Base-by-base conservation (phyloP, 2,797 vertebrate species). In the Argentina silus region DNA sequence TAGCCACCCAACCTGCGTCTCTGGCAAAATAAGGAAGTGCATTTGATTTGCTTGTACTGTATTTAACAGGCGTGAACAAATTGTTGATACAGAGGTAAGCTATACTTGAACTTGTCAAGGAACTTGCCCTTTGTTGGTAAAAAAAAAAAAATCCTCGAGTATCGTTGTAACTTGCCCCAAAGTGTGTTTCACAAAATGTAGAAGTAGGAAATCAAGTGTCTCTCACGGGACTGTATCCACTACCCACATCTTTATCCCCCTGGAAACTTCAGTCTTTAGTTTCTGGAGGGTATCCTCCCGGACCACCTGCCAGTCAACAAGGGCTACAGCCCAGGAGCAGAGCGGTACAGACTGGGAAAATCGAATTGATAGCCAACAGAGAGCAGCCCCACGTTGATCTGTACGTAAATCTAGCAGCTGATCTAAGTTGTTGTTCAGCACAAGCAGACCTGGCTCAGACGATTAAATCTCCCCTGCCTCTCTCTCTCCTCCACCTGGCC, bases 381-480 rank as follows among this genome's bases (percentile, higher is more conserved):
- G 79, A 78, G 75, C 55, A 73, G 87, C 82, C 85, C 78, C 81
- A 79, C 78, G 85, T 87, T 90, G 88, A 89, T 91, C 87, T 80
- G 81, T 89, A 57, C 76, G 83, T 89, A 86, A 92, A 89, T 81
- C 83, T 88, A 79, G 60, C 79, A 79, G 78, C 86, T 82, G 84
- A 91, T 90, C 77, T 75, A 73, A 87, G 85, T 83, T 90, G 90
- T 89, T 90, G 86, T 88, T 84, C 72, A 70, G 84, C 84, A 85
- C 82, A 82, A 74, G 87, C 76, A 79, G 81, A 78, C 79, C 85
- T 78, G 88, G 83, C 87, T 87, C 86, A 83, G 82, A 87, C 90
- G 85, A 92, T 91, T 89, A 89, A 88, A 88, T 90, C 86, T 61
- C 78, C 80, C 79, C 84, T 71, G 83, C 87, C 82, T 14, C 14